These are phyloP conservation scores for Steinernema khuongi DNA, from an alignment of 1,140 invertebrate species.

Conservation along the genomic window DNA sequence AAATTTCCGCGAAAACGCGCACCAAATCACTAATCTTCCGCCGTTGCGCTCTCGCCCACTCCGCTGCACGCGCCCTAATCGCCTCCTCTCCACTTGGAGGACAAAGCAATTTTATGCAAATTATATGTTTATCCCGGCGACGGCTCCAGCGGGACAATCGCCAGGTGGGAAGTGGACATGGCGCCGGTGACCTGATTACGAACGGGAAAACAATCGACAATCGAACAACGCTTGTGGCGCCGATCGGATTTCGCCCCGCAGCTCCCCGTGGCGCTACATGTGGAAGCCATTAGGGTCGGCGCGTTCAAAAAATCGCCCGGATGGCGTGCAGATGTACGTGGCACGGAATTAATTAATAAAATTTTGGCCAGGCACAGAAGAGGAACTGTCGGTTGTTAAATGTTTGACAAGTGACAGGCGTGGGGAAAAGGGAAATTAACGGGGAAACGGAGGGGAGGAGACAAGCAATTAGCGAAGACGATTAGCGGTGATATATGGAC, in stretches of 20 bases:
- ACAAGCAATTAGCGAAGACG: no score
- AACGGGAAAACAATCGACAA: no score
- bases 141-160: background rate
- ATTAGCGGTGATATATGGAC: no score
- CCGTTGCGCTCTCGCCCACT: background rate
- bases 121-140: background rate
- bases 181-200: background rate
- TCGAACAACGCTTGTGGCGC: no score
- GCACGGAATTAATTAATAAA: constrained; percentile 11
- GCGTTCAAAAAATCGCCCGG: constrained; percentile 1
- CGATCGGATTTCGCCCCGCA: no score
- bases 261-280: background rate
- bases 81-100: background rate
- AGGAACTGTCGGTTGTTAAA: background rate
- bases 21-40: background rate
- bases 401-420: constrained; percentile 7
- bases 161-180: background rate
- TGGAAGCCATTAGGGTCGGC: background rate
- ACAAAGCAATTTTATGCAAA: constrained; percentile 15
- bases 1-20: no score
- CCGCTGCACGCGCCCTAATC: background rate
- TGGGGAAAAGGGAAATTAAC: no score
- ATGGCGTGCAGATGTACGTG: constrained; percentile 8
- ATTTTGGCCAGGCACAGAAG: background rate
- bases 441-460: no score